Evolutionary conservation across 2,888 invertebrate species (phyloP).

Genomic region (Sisyra terminalis): DNA sequence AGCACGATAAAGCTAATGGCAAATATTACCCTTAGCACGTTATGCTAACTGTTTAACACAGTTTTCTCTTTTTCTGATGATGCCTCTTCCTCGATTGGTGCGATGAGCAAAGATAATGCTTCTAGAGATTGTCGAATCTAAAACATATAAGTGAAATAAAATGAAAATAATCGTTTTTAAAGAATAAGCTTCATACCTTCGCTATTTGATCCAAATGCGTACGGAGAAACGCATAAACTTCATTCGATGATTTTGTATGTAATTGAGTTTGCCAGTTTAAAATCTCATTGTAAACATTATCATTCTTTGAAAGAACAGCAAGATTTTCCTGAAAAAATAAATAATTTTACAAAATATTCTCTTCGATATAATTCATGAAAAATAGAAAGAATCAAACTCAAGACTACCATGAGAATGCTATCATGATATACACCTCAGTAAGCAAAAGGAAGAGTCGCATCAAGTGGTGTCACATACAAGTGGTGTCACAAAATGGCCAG

Average conservation of each 20-base stretch:
- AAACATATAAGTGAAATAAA: constrained; percentile 14
- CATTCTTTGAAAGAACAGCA: constrained; percentile 30
- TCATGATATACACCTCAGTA: no score
- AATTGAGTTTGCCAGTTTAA: constrained; percentile 51
- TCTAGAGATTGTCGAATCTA: constrained; percentile 70
- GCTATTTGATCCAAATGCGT: constrained; percentile 66
- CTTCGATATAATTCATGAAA: neutral
- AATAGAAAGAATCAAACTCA: neutral
- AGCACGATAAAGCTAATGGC: no score
- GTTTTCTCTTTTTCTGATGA: neutral
- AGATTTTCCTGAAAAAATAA: constrained; percentile 21
- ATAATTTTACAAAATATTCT: constrained; percentile 1
- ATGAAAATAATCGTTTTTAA: neutral
- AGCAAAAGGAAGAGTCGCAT: no score
- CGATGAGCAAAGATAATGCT: constrained; percentile 50
- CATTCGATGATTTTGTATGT: constrained; percentile 53
- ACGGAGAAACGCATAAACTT: constrained; percentile 57
- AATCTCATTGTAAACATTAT: constrained; percentile 47
- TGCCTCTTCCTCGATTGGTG: constrained; percentile 13
- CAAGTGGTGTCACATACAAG: no score
- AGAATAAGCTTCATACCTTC: constrained; percentile 36
- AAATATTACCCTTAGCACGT: no score
- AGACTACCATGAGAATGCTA: neutral
- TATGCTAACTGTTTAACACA: no score
- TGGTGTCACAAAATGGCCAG: no score